Conservation (phyloP, 2,888 invertebrate genomes). For the Cantharis flavilabris region DNA sequence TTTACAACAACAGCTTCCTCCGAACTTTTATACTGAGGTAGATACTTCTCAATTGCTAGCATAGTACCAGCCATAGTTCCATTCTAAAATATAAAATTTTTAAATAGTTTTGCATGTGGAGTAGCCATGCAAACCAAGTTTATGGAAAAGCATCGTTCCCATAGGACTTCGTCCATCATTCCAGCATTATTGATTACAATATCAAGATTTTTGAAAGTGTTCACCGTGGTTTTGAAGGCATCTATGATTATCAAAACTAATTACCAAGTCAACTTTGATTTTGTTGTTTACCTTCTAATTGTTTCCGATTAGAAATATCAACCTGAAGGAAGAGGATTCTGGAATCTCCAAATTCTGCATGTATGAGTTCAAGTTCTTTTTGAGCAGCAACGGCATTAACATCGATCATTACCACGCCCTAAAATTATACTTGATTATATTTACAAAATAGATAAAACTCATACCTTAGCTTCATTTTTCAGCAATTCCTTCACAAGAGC, state of each 20-base stretch:
- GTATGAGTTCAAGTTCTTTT: slow-evolving; percentile 64
- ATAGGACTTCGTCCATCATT: slow-evolving; percentile 32
- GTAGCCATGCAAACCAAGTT: slow-evolving; percentile 33
- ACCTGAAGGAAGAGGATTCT: slow-evolving; percentile 71
- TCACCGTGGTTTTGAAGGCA: slow-evolving; percentile 4
- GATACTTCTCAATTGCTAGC: slow-evolving; percentile 35
- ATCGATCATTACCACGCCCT: slow-evolving; percentile 48
- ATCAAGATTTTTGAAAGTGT: slow-evolving; percentile 25
- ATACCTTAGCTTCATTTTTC: slow-evolving; percentile 11
- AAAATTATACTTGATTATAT: background rate
- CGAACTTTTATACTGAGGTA: slow-evolving; percentile 36
- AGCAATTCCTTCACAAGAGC: slow-evolving; percentile 1
- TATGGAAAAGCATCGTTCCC: slow-evolving; percentile 31
- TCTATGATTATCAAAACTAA: background rate
- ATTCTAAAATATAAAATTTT: slow-evolving; percentile 11
- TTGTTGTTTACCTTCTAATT: slow-evolving; percentile 67
- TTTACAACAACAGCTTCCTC: slow-evolving; percentile 38
- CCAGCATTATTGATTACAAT: slow-evolving; percentile 37
- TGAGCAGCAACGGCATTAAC: slow-evolving; percentile 56
- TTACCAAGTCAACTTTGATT: background rate
- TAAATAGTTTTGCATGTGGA: background rate
- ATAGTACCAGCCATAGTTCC: slow-evolving; percentile 32
- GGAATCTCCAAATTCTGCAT: slow-evolving; percentile 67
- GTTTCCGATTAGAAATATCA: slow-evolving; percentile 73
- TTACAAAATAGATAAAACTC: background rate